Base-by-base conservation (phyloP, 2,113 vertebrate species). In the Rhea pennata region DNA sequence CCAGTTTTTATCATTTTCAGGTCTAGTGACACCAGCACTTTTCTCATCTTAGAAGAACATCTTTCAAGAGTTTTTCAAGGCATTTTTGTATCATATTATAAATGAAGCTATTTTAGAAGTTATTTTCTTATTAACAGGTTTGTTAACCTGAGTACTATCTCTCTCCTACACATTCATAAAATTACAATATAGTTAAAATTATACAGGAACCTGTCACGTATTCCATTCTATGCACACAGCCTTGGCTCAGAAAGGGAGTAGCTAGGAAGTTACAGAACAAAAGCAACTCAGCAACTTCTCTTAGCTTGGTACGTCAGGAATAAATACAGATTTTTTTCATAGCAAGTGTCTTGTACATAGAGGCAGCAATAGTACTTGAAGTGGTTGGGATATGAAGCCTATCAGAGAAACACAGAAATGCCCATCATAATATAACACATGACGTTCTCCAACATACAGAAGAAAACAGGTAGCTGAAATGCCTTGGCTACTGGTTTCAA, bases 201-300 rank as follows among this genome's bases (percentile, higher is more conserved):
- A 65, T 79, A 51, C 21, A 70, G 66, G 48, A 46, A 24, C 10
- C 9, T 70, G 16, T 51, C 9, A 46, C 10, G 8, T 65, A 44
- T 7, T 62, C 11, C 9, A 65, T 10, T 29, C 21, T 66, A 10
- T 24, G 10, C 61, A n/a, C 20, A 27, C 10, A 81, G 10, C 2
- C 29, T 58, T 77, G 46, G 8, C 44, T 93, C 36, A 71, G 65
- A 77, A 91, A 77, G 16, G 1, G 36, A 44, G 59, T 36, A 24
- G 2, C 0, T 6, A 20, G 9, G n/a, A 72, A 76, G 10, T 2
- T 50, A 29, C 27, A 4, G 33, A 7, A 53, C 53, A 6, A 15
- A 58, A 40, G 51, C 26, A 61, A 31, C 22, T 36, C 16, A 31
- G 10, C 21, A 36, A 9, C 40, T 24, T 80, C 40, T 64, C 7